These are phyloP conservation scores for Gibbula magus DNA, from an alignment of 2,888 invertebrate species.

Conservation along the genomic window DNA sequence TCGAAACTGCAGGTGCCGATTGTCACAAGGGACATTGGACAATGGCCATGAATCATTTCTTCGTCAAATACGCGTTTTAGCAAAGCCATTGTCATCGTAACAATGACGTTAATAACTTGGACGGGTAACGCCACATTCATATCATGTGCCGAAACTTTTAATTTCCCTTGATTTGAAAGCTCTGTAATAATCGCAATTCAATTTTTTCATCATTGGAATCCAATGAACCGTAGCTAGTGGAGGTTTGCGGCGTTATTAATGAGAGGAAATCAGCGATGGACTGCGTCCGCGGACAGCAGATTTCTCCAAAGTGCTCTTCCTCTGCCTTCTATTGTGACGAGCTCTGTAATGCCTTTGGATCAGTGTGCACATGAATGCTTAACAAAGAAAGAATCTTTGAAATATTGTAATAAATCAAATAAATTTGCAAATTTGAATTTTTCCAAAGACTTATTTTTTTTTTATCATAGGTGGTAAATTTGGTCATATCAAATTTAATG, in stretches of 20 bases:
- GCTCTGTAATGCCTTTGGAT: no score
- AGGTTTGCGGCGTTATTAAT: not conserved
- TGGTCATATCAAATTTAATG: no score
- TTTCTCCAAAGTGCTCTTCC: no score
- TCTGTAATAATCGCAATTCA: slow-evolving; percentile 3
- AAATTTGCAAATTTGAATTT: no score
- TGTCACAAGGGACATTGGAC: not conserved
- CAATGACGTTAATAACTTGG: not conserved
- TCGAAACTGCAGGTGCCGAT: not conserved
- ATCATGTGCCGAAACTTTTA: slow-evolving; percentile 5
- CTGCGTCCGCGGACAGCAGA: no score
- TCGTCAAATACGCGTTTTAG: not conserved
- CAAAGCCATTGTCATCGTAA: not conserved
- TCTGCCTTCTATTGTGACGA: no score
- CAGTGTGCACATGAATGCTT: no score
- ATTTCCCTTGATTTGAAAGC: slow-evolving; percentile 11
- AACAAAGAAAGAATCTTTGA: no score
- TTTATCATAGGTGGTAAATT: no score
- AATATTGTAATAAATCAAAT: no score
- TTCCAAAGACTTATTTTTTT: no score
- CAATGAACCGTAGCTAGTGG: not conserved
- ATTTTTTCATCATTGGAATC: not conserved
- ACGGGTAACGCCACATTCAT: not conserved
- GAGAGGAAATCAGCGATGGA: not conserved
- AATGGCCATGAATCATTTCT: not conserved